Percentiles rank a stretch among this genome's conserved stretches.
phyloP scores from a whole-genome alignment of 2,113 vertebrate genomes.

The Etheostoma spectabile region DNA sequence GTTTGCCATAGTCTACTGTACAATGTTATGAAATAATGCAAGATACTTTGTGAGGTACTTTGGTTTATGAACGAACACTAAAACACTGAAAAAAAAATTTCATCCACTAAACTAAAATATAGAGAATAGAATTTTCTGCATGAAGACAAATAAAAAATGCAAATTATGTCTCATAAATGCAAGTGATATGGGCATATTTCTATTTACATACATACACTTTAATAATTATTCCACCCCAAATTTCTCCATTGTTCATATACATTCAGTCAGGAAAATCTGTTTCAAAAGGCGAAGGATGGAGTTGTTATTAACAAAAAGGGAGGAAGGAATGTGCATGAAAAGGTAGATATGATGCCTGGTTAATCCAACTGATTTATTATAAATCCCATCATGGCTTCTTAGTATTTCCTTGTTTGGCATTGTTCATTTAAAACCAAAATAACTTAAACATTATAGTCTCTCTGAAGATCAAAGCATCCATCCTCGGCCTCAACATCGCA shows the following conservation, averaged over 20 bases:
- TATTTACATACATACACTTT: slow-evolving; percentile 44
- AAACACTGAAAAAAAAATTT: too few species aligned
- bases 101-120: neutral
- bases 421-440: slow-evolving; percentile 33
- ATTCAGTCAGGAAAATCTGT: slow-evolving; percentile 30
- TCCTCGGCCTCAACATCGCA: neutral
- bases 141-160: slow-evolving; percentile 12
- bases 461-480: slow-evolving; percentile 6
- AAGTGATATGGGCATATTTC: neutral
- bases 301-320: neutral
- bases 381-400: slow-evolving; percentile 16
- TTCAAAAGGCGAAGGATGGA: neutral
- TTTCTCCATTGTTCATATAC: slow-evolving; percentile 21
- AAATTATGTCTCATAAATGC: neutral
- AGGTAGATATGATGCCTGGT: neutral
- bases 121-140: too few species aligned
- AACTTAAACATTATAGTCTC: slow-evolving; percentile 25
- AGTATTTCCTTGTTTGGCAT: slow-evolving; percentile 42
- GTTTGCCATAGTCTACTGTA: neutral
- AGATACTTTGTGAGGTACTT: neutral
- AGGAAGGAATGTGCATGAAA: slow-evolving; percentile 8
- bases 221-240: slow-evolving; percentile 14
- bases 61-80: neutral
- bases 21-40: neutral
- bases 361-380: neutral